Conservation (phyloP, 2,888 invertebrate genomes). For the Oxystoma pomonae region DNA sequence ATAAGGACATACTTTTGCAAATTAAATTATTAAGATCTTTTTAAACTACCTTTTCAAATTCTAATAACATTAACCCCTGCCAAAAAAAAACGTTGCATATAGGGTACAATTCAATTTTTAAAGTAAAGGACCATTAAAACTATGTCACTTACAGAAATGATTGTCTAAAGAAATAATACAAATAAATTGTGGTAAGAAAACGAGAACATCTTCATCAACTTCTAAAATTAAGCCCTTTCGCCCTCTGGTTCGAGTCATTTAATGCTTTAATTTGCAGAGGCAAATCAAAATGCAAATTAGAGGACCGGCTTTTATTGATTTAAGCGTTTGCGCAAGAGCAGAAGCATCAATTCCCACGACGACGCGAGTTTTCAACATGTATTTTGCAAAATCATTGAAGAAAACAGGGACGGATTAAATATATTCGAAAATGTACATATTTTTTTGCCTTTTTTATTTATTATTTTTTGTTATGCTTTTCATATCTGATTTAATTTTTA, state of each 20-base stretch:
- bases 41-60: no score
- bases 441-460: background rate
- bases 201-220: background rate
- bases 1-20: no score
- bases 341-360: background rate
- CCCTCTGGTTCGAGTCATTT: constrained; percentile 10
- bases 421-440: no score
- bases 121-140: no score
- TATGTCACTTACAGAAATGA: no score
- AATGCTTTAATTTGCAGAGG: constrained; percentile 24
- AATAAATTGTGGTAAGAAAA: background rate
- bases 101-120: no score
- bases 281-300: constrained; percentile 27
- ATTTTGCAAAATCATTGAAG: background rate
- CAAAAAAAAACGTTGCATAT: no score
- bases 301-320: constrained; percentile 20
- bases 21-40: no score
- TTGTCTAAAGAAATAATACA: no score
- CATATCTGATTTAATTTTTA: no score
- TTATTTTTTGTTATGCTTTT: no score
- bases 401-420: background rate
- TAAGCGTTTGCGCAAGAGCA: constrained; percentile 11
- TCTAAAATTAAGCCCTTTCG: constrained; percentile 3
- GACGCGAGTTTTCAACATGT: background rate
- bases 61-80: no score